Percentiles rank a stretch among this genome's conserved stretches.
These are phyloP conservation scores for Volucella bombylans DNA, from an alignment of 2,888 invertebrate genomes.

Conservation along the genomic window DNA sequence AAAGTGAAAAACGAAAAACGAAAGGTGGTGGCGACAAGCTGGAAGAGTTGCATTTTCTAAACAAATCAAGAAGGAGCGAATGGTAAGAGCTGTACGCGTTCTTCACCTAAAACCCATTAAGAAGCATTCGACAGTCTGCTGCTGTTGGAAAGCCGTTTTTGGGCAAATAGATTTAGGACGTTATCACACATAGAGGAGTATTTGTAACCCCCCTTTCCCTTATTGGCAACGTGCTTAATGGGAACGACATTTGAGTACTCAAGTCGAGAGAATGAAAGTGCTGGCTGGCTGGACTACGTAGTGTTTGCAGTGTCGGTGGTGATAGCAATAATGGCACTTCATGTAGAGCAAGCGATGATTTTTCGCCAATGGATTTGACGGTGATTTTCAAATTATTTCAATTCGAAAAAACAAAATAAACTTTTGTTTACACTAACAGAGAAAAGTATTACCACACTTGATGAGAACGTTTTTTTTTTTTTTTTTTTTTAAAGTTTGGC, in stretches of 20 bases:
- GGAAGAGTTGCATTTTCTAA: conserved; percentile 54
- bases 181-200: too few relatives aligned
- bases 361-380: conserved; percentile 20
- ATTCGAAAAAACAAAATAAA: conserved; percentile 5
- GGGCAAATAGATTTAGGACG: too few relatives aligned
- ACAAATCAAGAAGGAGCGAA: conserved; percentile 33
- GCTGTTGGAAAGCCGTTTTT: too few relatives aligned
- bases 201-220: too few relatives aligned
- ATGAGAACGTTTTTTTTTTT: too few relatives aligned
- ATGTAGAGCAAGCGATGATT: conserved; percentile 31
- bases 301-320: conserved; percentile 24
- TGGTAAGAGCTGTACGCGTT: too few relatives aligned
- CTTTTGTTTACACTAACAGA: conserved; percentile 1
- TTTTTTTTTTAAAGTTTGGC: too few relatives aligned
- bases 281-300: neutral
- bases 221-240: too few relatives aligned
- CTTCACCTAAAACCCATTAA: too few relatives aligned
- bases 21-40: conserved; percentile 32
- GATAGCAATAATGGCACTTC: conserved; percentile 50
- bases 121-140: too few relatives aligned
- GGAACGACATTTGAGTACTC: neutral
- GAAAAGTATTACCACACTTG: neutral
- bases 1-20: neutral
- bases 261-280: neutral
- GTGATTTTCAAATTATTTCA: conserved; percentile 11